Base-by-base conservation (phyloP, 2,888 invertebrate species). In the Dryobota labecula region DNA sequence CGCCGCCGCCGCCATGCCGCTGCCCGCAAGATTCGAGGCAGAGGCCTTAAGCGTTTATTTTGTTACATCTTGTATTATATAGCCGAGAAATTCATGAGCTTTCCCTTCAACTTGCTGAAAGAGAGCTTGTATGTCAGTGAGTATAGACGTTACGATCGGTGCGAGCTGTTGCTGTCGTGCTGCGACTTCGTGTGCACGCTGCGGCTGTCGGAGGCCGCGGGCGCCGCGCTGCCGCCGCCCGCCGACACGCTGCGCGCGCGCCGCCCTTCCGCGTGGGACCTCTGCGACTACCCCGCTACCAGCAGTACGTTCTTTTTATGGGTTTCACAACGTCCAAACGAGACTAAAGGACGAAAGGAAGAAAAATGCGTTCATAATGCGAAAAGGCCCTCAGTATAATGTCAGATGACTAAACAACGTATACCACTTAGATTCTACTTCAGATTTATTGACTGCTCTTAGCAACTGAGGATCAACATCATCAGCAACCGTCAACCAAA, bases 111-210 rank as follows among this genome's bases (percentile, higher is more conserved):
- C n/a, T n/a, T n/a, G n/a, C n/a, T n/a, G n/a, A n/a, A n/a, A 30
- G 13, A 30, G 13, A 1, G 0, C 30, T 33, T 43, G 13, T 24
- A 60, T n/a, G 53, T 57, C 86, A 94, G 94, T 0, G 92, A 93
- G 61, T 92, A 92, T 84, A 82, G 83, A 7, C 88, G 89, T 0
- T 93, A 89, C 85, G 89, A 91, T 73, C 92, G 93, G 8, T 78
- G 90, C 6, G 93, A 94, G 69, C 82, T 97, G 11, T 82, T 97
- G 30, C 85, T 97, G 8, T 93, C 96, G 0, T 97, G 97, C 87
- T 97, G 97, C 76, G 96, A 97, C 86, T 94, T 95, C 86, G 91
- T 96, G 36, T 96, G 96, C 71, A 89, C 89, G 15, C 78, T 96
- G n/a, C 84, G 86, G 8, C 84, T 96, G 51, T 64, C 80, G 1